Conservation (phyloP, 1,140 invertebrate genomes). For the Elysia chlorotica region DNA sequence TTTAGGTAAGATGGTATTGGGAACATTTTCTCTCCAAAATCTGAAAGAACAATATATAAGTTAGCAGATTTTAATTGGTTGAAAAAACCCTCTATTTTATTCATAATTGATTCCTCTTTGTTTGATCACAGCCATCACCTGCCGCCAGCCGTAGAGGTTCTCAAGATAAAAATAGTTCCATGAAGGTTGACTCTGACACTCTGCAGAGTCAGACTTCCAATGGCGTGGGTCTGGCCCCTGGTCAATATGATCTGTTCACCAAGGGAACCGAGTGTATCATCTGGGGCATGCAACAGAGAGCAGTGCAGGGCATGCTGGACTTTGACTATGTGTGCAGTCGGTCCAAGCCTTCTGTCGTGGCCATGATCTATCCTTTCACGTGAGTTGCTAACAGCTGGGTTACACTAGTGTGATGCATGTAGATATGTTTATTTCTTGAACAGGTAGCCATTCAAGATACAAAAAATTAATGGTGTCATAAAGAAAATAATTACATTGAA, state of each 20-base stretch:
- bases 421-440: too few relatives aligned
- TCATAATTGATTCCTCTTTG: not conserved
- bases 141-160: slow-evolving; percentile 40
- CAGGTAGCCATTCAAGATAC: too few relatives aligned
- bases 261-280: slow-evolving; percentile 91
- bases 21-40: not conserved
- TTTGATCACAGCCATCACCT: slow-evolving; percentile 37
- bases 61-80: too few relatives aligned
- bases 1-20: not conserved
- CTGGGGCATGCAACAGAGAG: slow-evolving; percentile 98
- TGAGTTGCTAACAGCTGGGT: too few relatives aligned
- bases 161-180: slow-evolving; percentile 5
- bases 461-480: too few relatives aligned
- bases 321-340: slow-evolving; percentile 98
- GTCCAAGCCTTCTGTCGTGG: slow-evolving; percentile 80
- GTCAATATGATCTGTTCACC: slow-evolving; percentile 68
- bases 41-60: too few relatives aligned
- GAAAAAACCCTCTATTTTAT: too few relatives aligned
- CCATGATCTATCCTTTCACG: slow-evolving; percentile 92
- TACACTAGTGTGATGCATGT: too few relatives aligned
- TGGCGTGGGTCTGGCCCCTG: not conserved
- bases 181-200: not conserved
- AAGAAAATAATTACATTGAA: too few relatives aligned
- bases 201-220: not conserved
- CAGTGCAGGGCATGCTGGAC: slow-evolving; percentile 97